These are phyloP conservation scores for Gryllus bimaculatus DNA, from an alignment of 1,140 invertebrate species.

Conservation along the genomic window DNA sequence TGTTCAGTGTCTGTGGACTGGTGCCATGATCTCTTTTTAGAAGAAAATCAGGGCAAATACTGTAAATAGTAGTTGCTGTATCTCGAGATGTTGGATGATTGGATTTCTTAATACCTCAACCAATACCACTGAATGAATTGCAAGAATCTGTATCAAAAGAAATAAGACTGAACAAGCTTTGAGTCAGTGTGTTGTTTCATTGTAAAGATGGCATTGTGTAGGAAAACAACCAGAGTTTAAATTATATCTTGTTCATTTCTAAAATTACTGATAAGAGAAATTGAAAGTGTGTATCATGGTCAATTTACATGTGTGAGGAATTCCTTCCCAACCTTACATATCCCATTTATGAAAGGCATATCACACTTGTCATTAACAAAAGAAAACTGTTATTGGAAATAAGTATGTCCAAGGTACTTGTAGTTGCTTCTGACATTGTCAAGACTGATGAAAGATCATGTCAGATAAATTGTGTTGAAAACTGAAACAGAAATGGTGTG, in stretches of 20 bases:
- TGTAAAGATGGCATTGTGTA: neutral
- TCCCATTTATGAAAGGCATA: too few species aligned
- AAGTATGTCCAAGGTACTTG: too few species aligned
- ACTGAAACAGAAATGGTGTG: neutral
- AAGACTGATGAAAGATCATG: neutral
- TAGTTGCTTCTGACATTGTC: neutral
- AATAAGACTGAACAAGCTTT: conserved; percentile 1
- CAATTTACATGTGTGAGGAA: too few species aligned
- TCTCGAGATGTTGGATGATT: neutral
- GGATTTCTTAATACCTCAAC: neutral
- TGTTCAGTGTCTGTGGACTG: too few species aligned
- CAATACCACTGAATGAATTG: neutral
- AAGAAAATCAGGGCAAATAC: neutral
- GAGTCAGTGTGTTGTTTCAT: neutral
- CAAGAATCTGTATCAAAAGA: neutral
- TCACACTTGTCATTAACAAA: too few species aligned
- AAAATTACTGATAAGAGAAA: neutral
- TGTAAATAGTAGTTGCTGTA: neutral
- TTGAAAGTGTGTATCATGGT: neutral
- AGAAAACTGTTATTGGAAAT: too few species aligned
- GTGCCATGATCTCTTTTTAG: neutral
- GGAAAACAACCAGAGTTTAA: neutral
- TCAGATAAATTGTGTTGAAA: neutral
- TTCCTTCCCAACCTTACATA: too few species aligned
- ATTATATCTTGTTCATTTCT: neutral